Conservation (phyloP, 2,888 invertebrate species). For the Tiliacea aurago region DNA sequence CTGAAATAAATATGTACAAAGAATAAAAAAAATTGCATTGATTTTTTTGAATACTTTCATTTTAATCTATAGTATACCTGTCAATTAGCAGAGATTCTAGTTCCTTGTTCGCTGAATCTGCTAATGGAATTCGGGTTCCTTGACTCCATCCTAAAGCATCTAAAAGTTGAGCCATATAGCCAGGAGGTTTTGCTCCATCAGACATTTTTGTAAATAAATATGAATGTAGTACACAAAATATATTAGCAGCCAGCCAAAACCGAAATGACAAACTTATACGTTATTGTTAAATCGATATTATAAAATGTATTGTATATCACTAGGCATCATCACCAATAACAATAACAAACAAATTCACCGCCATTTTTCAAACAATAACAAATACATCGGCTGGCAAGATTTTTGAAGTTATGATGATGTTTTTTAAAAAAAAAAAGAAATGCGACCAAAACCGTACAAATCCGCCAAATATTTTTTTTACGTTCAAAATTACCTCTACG, state of each 20-base stretch:
- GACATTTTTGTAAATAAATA: slow-evolving; percentile 69
- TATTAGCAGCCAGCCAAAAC: slow-evolving; percentile 46
- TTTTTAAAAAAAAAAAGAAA: background rate
- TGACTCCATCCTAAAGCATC: slow-evolving; percentile 94
- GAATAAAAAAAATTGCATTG: background rate
- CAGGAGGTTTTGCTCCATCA: slow-evolving; percentile 75
- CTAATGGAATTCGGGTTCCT: slow-evolving; percentile 95
- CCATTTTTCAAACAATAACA: slow-evolving; percentile 73
- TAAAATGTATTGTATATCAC: slow-evolving; percentile 47
- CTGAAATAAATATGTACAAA: slow-evolving; percentile 72
- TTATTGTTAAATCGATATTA: slow-evolving; percentile 68
- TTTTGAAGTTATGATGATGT: background rate
- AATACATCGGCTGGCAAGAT: slow-evolving; percentile 33
- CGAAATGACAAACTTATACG: slow-evolving; percentile 25
- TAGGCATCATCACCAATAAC: slow-evolving; percentile 51
- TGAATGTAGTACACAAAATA: slow-evolving; percentile 37
- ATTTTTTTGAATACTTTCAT: background rate
- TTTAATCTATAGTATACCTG: slow-evolving; percentile 72
- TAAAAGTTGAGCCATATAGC: slow-evolving; percentile 91
- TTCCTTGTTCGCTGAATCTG: slow-evolving; percentile 93
- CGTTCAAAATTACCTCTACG: no score
- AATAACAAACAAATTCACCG: slow-evolving; percentile 67
- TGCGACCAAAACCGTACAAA: slow-evolving; percentile 17
- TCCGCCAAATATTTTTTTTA: slow-evolving; percentile 14
- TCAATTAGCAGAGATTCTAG: slow-evolving; percentile 81